Evolutionary conservation across 2,113 vertebrate genomes (phyloP), one percentile per base, ranked within the genome.

Genomic region (Ptyas mucosa): DNA sequence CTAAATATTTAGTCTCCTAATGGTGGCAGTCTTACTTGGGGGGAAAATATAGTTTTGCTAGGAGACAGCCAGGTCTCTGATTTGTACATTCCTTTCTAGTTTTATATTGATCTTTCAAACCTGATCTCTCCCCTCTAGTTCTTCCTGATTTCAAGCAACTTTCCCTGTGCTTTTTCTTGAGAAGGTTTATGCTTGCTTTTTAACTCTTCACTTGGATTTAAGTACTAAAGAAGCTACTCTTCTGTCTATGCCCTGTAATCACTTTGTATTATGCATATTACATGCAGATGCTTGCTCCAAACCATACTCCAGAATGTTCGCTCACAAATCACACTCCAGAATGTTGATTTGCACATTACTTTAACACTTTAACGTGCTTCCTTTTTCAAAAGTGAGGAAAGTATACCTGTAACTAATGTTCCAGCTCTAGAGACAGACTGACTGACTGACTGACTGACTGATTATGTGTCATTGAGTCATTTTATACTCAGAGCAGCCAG

Each of bases 141-240:
- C 39, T 92, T 92, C 87, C 64, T 89, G 53, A 51, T 46, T 54
- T 92, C 88, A 92, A 43, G 75, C 21, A 53, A 24, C 58, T 75
- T 87, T 64, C 46, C 86, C 21, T 49, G n/a, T 18, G 24, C 52
- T 34, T 3, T n/a, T 64, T 81, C 87, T 55, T 49, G 14, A 81
- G 51, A 1, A 24, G 23, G 39, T 53, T 55, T 69, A 23, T 29
- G 11, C 3, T 46, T 29, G 75, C 24, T 18, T 55, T 92, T 92
- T 46, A 75, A 92, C 2, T 49, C 53, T 20, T 43, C n/a, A 69
- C 15, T 54, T 54, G 14, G 23, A 49, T 69, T 58, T 46, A 34
- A 43, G 8, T 23, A 52, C 52, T 46, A 61, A 29, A 49, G 18
- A 14, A 57, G 20, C 26, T n/a, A 58, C 9, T 46, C 8, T 85